Base-by-base conservation (phyloP, 2,797 vertebrate genomes). In the Rhynchotus rufescens region DNA sequence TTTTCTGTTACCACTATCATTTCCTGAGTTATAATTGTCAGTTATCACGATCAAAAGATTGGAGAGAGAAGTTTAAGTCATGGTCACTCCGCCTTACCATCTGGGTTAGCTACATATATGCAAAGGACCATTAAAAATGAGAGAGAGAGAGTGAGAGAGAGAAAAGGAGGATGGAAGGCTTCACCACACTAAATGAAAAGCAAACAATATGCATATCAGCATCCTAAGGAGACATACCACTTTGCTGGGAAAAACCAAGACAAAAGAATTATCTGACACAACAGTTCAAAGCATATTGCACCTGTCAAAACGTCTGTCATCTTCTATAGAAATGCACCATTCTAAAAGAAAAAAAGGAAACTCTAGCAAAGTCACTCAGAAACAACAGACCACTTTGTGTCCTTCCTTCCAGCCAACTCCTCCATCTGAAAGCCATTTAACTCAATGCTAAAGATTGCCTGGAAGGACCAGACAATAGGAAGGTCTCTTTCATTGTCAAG, bases 261-360 rank as follows among this genome's bases (percentile, higher is more conserved):
- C 98, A 99, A 99, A 98, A 97, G 98, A 98, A 96, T 98, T 97
- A 98, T 98, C 97, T 98, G 98, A 98, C 98, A 98, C 96, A 98
- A 98, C 98, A 98, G 98, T 99, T 99, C 98, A 99, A 98, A 99
- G 98, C 98, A 98, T 98, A 98, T 98, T 98, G 98, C 98, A 98
- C 98, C 98, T 98, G 98, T 99, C 98, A 98, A 98, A 98, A 97
- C 76, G 97, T 98, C 98, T 97, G 98, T 98, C 98, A 98, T 98
- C 98, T 98, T 98, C 96, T 96, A 98, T 98, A 96, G 97, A 98
- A 98, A 95, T 96, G 97, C 97, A 96, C 79, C 87, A 97, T 97
- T 98, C 97, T 95, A 76, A 96, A 97, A 97, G 96, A 97, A 95
- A 97, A 98, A 98, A 96, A 94, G 97, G 97, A 97, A 98, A 98